phyloP scores from a whole-genome alignment of 1,140 invertebrate genomes.

The Gryllus bimaculatus region DNA sequence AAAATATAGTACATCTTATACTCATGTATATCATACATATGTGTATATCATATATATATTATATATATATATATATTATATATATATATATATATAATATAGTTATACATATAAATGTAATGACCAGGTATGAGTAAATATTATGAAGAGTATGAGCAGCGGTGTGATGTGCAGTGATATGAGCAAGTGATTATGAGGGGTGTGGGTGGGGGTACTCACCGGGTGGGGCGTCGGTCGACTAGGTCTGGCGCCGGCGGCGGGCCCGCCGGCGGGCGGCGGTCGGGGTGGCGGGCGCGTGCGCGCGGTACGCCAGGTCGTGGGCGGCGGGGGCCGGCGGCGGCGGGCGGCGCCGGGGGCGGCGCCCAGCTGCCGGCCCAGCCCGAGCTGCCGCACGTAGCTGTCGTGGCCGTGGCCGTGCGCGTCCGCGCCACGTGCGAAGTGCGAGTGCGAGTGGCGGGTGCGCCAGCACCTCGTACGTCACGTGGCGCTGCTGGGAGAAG shows the following conservation, averaged over 20 bases:
- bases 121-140: too few species aligned
- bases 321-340: constrained; percentile 42
- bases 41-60: too few species aligned
- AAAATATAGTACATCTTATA: too few species aligned
- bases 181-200: too few species aligned
- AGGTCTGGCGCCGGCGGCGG: not conserved
- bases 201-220: too few species aligned
- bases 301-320: constrained; percentile 54
- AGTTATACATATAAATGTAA: too few species aligned
- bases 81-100: too few species aligned
- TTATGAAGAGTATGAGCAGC: too few species aligned
- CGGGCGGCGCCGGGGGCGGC: constrained; percentile 37
- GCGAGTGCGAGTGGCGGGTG: constrained; percentile 48
- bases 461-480: constrained; percentile 60
- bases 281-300: constrained; percentile 36
- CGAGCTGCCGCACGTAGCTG: not conserved
- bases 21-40: too few species aligned
- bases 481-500: constrained; percentile 61
- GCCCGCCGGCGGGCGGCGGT: not conserved
- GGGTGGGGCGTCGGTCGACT: not conserved
- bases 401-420: constrained; percentile 37
- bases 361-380: constrained; percentile 49
- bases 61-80: too few species aligned
- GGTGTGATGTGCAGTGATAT: too few species aligned
- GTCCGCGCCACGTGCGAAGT: constrained; percentile 36